Conservation (phyloP, 2,797 vertebrate species). For the Trachurus trachurus region DNA sequence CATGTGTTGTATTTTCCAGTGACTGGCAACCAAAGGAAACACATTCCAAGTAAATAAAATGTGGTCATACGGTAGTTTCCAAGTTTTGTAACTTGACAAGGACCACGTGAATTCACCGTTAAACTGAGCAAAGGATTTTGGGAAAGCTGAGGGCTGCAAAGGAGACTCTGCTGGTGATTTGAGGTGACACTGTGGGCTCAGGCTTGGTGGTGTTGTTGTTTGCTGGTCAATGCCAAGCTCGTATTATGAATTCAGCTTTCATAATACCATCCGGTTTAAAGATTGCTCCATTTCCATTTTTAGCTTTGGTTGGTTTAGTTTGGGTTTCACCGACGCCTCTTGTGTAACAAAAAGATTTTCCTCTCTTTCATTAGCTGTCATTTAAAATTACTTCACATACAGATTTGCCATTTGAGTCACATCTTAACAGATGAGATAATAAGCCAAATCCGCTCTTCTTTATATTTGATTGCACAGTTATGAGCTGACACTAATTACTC, state of each 20-base stretch:
- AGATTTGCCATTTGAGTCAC: constrained; percentile 9
- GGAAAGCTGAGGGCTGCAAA: not conserved
- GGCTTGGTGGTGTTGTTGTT: not conserved
- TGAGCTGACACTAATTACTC: constrained; percentile 40
- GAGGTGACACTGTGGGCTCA: not conserved
- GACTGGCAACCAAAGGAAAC: not conserved
- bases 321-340: not conserved
- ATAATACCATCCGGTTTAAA: not conserved
- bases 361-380: not conserved
- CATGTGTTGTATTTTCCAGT: not conserved
- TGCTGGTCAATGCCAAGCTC: not conserved
- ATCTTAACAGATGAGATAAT: constrained; percentile 23
- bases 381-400: not conserved
- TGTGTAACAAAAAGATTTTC: not conserved
- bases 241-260: not conserved
- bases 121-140: not conserved
- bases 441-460: constrained; percentile 10
- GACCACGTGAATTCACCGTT: not conserved
- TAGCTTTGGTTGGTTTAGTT: not conserved
- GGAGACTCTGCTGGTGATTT: not conserved
- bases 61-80: not conserved
- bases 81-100: not conserved
- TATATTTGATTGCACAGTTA: constrained; percentile 26
- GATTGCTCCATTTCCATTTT: not conserved
- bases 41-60: not conserved